A percentile compares a stretch with the other conserved stretches of the same genome.
These are phyloP conservation scores for Microchrysa polita DNA, from an alignment of 2,888 invertebrate species.

Conservation along the genomic window DNA sequence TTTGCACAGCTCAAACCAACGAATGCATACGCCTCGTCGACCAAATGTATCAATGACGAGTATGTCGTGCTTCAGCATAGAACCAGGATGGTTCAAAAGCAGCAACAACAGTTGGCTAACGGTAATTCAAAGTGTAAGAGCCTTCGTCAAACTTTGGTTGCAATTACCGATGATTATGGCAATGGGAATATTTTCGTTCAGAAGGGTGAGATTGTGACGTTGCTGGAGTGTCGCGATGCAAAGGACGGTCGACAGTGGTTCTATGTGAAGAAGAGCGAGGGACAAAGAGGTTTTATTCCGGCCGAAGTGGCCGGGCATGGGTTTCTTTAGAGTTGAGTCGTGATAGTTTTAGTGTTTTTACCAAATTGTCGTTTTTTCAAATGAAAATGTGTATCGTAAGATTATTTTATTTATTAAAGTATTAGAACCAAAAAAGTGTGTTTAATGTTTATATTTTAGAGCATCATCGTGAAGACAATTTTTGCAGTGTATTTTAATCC, in stretches of 20 bases:
- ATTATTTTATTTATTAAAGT: constrained; percentile 1
- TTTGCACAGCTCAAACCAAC: constrained; percentile 63
- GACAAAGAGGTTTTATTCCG: constrained; percentile 79
- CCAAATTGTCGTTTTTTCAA: constrained; percentile 9
- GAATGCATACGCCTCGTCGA: constrained; percentile 52
- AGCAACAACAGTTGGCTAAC: neutral
- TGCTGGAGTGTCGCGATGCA: constrained; percentile 69
- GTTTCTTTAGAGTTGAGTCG: constrained; percentile 68
- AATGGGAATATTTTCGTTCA: constrained; percentile 71
- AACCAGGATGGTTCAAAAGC: constrained; percentile 1
- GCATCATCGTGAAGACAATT: no score
- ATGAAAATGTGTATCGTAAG: constrained; percentile 1
- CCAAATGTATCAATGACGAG: constrained; percentile 56
- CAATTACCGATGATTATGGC: constrained; percentile 75
- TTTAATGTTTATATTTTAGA: no score
- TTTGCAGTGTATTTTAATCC: no score
- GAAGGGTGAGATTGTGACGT: constrained; percentile 79
- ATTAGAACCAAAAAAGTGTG: neutral
- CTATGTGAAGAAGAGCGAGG: constrained; percentile 76
- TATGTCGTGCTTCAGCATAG: constrained; percentile 57
- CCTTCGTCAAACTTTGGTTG: constrained; percentile 74
- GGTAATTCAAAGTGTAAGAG: constrained; percentile 55
- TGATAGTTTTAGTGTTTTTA: constrained; percentile 19
- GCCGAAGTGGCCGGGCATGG: constrained; percentile 81
- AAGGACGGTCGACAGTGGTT: constrained; percentile 78